Percentiles rank a stretch among this genome's conserved stretches.
Evolutionary conservation across 2,797 vertebrate species (phyloP).

Genomic region (Ctenopoma kingsleyae): DNA sequence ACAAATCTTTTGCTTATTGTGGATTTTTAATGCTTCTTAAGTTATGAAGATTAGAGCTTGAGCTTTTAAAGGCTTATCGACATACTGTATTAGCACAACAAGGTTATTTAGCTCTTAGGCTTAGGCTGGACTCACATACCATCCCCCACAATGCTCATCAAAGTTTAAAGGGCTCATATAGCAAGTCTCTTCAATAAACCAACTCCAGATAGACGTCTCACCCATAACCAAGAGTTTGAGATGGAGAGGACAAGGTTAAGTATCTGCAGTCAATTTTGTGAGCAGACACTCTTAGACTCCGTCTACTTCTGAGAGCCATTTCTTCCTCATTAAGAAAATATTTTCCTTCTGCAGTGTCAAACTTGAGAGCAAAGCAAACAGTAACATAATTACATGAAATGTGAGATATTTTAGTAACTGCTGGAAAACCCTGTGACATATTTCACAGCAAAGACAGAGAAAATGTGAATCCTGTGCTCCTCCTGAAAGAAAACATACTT

Average conservation of each 20-base stretch:
- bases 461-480: slow-evolving; percentile 28
- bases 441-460: slow-evolving; percentile 12
- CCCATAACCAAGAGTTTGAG: slow-evolving; percentile 22
- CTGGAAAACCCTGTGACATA: slow-evolving; percentile 7
- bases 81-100: slow-evolving; percentile 64
- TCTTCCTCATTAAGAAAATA: slow-evolving; percentile 7
- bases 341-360: neutral
- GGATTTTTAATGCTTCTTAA: slow-evolving; percentile 51
- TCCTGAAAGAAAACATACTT: slow-evolving; percentile 48
- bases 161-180: slow-evolving; percentile 51
- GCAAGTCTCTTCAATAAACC: slow-evolving; percentile 33
- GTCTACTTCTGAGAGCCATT: slow-evolving; percentile 12
- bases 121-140: slow-evolving; percentile 35
- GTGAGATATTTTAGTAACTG: slow-evolving; percentile 8
- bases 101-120: slow-evolving; percentile 61
- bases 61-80: slow-evolving; percentile 67
- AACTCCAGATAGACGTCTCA: slow-evolving; percentile 33
- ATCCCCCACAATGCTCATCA: slow-evolving; percentile 24
- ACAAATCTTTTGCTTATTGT: slow-evolving; percentile 53
- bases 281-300: slow-evolving; percentile 16
- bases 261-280: slow-evolving; percentile 38
- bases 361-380: slow-evolving; percentile 14
- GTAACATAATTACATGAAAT: neutral
- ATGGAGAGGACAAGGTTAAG: slow-evolving; percentile 40
- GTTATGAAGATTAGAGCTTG: slow-evolving; percentile 53